phyloP scores from a whole-genome alignment of 92 coral and sea anemone species.

The Meandrina meandrites region DNA sequence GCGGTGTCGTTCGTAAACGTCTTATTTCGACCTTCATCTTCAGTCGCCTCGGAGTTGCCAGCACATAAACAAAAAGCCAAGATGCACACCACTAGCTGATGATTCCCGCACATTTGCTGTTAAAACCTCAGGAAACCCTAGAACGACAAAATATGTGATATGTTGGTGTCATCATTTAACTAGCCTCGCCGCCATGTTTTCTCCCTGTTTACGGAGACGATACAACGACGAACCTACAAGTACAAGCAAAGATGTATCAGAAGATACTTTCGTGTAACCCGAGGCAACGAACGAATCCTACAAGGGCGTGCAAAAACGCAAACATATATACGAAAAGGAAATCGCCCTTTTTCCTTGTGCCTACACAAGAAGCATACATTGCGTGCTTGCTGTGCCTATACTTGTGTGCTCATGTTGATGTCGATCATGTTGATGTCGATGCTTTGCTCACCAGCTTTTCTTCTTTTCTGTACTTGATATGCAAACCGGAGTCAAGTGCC shows the following conservation, averaged over 20 bases:
- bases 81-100: neutral
- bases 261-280: no score
- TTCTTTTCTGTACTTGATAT: neutral
- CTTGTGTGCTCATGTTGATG: neutral
- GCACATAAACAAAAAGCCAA: neutral
- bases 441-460: neutral
- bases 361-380: no score
- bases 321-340: no score
- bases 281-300: no score
- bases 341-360: no score
- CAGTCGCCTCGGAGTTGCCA: neutral
- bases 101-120: slow-evolving; percentile 19
- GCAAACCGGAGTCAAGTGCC: neutral
- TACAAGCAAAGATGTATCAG: no score
- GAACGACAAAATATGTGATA: neutral
- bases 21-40: slow-evolving; percentile 2
- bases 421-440: neutral
- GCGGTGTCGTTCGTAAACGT: slow-evolving; percentile 17
- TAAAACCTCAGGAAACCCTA: neutral
- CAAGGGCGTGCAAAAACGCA: no score
- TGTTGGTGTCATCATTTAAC: neutral
- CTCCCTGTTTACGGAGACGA: no score
- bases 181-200: no score
- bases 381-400: neutral
- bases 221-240: no score